Conservation (phyloP, 2,797 vertebrate genomes). For the Gastrophryne carolinensis region DNA sequence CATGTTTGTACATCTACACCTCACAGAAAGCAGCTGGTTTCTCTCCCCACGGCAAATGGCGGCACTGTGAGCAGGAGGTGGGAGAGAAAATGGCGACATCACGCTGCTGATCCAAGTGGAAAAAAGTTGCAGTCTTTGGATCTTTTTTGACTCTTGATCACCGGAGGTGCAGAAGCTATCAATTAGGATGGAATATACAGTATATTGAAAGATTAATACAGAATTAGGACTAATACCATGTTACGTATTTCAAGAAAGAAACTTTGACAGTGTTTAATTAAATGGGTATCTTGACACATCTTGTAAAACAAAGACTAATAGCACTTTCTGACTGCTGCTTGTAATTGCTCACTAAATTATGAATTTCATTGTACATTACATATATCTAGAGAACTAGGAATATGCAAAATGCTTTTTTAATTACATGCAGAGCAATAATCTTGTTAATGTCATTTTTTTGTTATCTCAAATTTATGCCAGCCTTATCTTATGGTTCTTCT, state of each 20-base stretch:
- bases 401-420: not conserved
- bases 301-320: conserved; percentile 7
- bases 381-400: conserved; percentile 3
- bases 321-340: conserved; percentile 10
- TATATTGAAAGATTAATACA: no score
- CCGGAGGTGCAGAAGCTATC: no score
- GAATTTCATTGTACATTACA: conserved; percentile 17
- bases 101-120: no score
- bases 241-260: conserved; percentile 14
- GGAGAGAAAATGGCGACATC: no score
- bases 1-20: no score
- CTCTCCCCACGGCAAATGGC: no score
- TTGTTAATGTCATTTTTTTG: conserved; percentile 27
- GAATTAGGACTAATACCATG: not conserved
- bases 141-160: no score
- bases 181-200: no score
- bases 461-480: conserved; percentile 14
- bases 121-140: no score
- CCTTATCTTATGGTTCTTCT: not conserved
- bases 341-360: conserved; percentile 35
- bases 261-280: conserved; percentile 1
- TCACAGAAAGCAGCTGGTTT: no score
- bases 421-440: conserved; percentile 20
- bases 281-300: not conserved
- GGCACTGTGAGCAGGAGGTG: no score